phyloP scores from a whole-genome alignment of 2,113 vertebrate genomes.

The Piprites chloris region DNA sequence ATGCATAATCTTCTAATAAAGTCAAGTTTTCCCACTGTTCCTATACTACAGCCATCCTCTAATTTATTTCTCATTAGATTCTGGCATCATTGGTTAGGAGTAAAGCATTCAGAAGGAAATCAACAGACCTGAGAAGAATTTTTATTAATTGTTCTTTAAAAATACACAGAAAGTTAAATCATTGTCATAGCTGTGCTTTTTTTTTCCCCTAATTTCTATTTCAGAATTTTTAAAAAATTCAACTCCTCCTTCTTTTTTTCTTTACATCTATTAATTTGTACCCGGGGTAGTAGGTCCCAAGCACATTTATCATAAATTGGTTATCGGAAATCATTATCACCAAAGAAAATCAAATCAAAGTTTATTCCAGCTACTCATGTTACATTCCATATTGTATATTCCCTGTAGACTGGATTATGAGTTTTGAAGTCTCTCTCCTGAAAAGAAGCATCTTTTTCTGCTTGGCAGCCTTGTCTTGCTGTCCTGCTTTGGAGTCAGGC shows the following conservation, averaged over 20 bases:
- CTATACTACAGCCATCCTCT: not conserved
- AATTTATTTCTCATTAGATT: conserved; percentile 49
- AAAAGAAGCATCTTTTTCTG: not conserved
- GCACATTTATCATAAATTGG: not conserved
- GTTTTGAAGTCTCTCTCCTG: not conserved
- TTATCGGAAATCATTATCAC: not conserved
- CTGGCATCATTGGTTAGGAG: not conserved
- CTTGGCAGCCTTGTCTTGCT: not conserved
- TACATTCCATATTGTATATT: not conserved
- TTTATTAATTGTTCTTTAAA: not conserved
- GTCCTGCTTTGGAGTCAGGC: not conserved
- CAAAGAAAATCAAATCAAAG: conserved; percentile 11
- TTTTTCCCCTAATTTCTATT: not conserved
- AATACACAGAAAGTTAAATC: not conserved
- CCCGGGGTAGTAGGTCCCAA: not conserved
- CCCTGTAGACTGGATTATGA: not conserved
- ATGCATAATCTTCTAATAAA: conserved; percentile 35
- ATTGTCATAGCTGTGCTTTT: not conserved
- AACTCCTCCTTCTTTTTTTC: not conserved
- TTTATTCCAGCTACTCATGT: not conserved
- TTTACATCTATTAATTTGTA: not conserved
- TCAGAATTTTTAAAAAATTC: not conserved
- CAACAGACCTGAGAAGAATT: conserved; percentile 6
- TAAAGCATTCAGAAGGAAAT: not conserved
- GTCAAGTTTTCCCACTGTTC: conserved; percentile 8